phyloP scores from a whole-genome alignment of 1,140 invertebrate species.

The Zaprionus tsacasi region DNA sequence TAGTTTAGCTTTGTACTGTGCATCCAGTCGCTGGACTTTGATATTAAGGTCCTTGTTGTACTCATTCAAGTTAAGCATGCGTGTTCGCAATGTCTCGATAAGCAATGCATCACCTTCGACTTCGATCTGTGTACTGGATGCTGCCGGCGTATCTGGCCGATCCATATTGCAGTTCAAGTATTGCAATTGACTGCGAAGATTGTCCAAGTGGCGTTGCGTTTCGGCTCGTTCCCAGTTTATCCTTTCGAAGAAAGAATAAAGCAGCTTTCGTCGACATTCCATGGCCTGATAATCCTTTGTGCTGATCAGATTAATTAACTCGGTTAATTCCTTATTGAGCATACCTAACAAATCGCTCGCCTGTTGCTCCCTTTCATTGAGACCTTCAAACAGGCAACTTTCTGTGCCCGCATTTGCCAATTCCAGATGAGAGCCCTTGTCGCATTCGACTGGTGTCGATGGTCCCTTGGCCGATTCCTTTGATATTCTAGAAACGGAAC shows the following conservation, averaged over 20 bases:
- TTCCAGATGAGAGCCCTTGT: neutral
- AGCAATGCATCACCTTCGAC: slow-evolving; percentile 46
- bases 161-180: slow-evolving; percentile 35
- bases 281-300: slow-evolving; percentile 34
- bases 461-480: neutral
- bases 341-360: slow-evolving; percentile 35
- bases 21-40: slow-evolving; percentile 29
- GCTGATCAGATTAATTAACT: slow-evolving; percentile 45
- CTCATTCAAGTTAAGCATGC: slow-evolving; percentile 28
- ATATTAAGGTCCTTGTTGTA: slow-evolving; percentile 46
- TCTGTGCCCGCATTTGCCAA: neutral
- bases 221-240: slow-evolving; percentile 49
- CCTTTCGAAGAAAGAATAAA: slow-evolving; percentile 30
- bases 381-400: slow-evolving; percentile 30
- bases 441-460: neutral
- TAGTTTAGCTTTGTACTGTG: slow-evolving; percentile 35
- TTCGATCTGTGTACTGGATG: neutral
- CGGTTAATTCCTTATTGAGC: slow-evolving; percentile 46
- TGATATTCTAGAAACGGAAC: slow-evolving; percentile 33
- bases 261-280: slow-evolving; percentile 25
- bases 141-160: neutral
- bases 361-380: slow-evolving; percentile 38
- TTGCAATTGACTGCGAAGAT: slow-evolving; percentile 53
- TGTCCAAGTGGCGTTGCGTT: slow-evolving; percentile 49
- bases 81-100: slow-evolving; percentile 45